Evolutionary conservation across 2,113 vertebrate genomes (phyloP), one percentile per base, ranked within the genome.

Genomic region (Sphaerodactylus townsendi): DNA sequence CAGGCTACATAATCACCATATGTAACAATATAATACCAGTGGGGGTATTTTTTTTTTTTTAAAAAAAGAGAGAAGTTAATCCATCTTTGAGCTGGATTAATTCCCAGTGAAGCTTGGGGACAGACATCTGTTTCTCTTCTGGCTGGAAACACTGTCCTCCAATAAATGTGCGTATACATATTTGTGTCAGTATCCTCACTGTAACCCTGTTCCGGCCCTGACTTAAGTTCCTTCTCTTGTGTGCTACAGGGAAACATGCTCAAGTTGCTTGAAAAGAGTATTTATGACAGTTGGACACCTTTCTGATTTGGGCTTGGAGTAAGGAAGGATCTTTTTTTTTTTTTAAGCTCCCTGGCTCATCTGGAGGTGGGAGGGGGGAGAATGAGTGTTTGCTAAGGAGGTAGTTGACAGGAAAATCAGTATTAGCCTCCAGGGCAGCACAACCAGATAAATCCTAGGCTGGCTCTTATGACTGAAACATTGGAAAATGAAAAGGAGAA

Each of bases 351-450:
- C 35, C 77, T 73, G 86, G 88, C 92, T 93, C 86, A 89, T 93
- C 65, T 87, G 89, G 84, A 91, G 84, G 74, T 10, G 15, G 53
- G 81, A 25, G 74, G 66, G 66, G n/a, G 88, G 86, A 87, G 88
- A 74, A 82, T 84, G 86, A 85, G 82, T 89, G 88, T 90, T 92
- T 93, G 83, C 83, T 90, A 92, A 93, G 79, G 88, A 91, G 91
- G 87, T 81, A 85, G 90, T 90, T 90, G 91, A 93, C 89, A 91
- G 86, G 85, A 93, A 92, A 92, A 92, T 92, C 86, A 85, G 92
- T 88, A 89, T 93, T 93, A 92, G 84, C 77, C 90, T 90, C 81
- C 83, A 84, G 88, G 89, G 88, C 72, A 88, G 81, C 5, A 72
- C 77, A 94, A 87, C 79, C 88, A 90, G 86, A 92, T 89, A 93